Conservation (phyloP, 2,888 invertebrate species). For the Pseudoips prasinana region DNA sequence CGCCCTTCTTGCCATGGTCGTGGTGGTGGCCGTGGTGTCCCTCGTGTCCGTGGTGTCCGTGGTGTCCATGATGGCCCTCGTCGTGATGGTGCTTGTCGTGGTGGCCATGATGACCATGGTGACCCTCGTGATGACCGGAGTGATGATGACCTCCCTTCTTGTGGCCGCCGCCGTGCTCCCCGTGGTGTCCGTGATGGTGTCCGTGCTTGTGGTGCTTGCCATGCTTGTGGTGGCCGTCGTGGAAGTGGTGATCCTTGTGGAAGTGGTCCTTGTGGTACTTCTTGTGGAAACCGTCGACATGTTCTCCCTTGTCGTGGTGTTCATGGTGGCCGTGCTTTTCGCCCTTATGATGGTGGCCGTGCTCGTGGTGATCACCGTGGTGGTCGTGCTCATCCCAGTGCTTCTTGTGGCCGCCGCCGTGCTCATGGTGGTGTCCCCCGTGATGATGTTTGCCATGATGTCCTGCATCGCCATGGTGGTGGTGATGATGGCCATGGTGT, state of each 20-base stretch:
- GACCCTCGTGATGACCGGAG: constrained; percentile 88
- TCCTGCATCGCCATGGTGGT: constrained; percentile 48
- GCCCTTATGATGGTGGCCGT: constrained; percentile 89
- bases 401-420: too few relatives aligned
- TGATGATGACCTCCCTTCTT: constrained; percentile 92
- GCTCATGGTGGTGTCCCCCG: too few relatives aligned
- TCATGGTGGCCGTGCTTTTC: constrained; percentile 91
- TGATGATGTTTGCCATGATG: constrained; percentile 89
- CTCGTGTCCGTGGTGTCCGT: constrained; percentile 88
- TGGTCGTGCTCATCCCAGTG: constrained; percentile 83
- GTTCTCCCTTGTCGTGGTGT: constrained; percentile 92
- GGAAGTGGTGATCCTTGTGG: constrained; percentile 93
- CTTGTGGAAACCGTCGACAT: constrained; percentile 91
- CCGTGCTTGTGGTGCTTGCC: too few relatives aligned
- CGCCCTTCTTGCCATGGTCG: constrained; percentile 89
- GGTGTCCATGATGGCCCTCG: constrained; percentile 88
- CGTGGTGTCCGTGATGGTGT: constrained; percentile 87
- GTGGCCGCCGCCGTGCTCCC: constrained; percentile 87
- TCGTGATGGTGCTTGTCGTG: constrained; percentile 91
- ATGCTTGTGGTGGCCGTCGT: constrained; percentile 92
- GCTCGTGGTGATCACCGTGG: constrained; percentile 88
- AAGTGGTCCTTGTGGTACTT: constrained; percentile 94
- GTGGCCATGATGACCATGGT: constrained; percentile 90
- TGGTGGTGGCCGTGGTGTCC: constrained; percentile 87
- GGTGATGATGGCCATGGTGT: constrained; percentile 89